Evolutionary conservation across 2,113 vertebrate species (phyloP).

Genomic region (Thermophis baileyi): DNA sequence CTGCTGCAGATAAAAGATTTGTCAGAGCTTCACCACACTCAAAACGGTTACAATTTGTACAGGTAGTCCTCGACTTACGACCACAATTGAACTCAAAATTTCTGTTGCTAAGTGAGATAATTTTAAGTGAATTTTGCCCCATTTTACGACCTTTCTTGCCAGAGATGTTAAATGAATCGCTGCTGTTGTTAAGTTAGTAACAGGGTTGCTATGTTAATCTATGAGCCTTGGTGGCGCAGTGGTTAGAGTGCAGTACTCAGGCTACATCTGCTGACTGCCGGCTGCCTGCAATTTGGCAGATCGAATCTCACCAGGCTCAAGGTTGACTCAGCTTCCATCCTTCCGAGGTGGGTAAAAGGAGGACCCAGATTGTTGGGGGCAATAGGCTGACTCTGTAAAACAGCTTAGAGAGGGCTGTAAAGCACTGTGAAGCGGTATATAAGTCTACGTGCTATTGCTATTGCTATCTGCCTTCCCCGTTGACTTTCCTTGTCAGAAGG

Average conservation of each 20-base stretch:
- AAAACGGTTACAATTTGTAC: not conserved
- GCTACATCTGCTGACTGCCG: too few species aligned
- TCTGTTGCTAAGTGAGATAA: not conserved
- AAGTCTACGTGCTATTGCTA: too few species aligned
- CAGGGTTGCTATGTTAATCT: not conserved
- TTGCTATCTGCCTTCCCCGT: not conserved
- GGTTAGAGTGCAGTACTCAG: too few species aligned
- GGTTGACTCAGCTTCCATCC: too few species aligned
- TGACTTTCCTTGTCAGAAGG: not conserved
- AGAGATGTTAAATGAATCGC: not conserved
- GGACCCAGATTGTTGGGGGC: too few species aligned
- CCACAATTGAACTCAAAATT: not conserved
- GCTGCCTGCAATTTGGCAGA: too few species aligned
- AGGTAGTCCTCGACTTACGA: not conserved
- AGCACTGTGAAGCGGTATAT: too few species aligned
- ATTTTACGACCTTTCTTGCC: not conserved
- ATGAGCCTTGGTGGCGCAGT: too few species aligned
- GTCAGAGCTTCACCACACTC: rapidly evolving
- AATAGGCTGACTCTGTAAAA: too few species aligned
- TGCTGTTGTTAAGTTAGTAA: not conserved
- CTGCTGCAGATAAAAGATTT: not conserved
- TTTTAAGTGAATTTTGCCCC: not conserved
- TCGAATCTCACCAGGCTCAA: too few species aligned
- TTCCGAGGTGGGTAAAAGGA: too few species aligned
- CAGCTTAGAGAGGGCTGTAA: too few species aligned